Evolutionary conservation across 2,797 vertebrate species (phyloP).

Genomic region (Lithobates sylvaticus): DNA sequence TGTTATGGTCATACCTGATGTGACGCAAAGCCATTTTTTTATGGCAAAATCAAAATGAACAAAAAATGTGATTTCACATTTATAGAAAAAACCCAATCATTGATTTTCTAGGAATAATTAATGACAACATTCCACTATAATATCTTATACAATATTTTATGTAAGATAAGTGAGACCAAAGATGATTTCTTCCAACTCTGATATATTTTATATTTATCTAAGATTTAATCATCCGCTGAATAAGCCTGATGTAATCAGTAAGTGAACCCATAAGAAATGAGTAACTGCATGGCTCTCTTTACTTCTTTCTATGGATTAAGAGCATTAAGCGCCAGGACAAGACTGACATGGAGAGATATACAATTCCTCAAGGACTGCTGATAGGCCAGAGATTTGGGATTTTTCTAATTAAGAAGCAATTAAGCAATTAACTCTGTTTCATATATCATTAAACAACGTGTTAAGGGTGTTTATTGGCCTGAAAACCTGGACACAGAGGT

Average conservation of each 20-base stretch:
- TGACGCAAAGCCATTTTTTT: no score
- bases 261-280: neutral
- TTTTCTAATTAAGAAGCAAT: constrained; percentile 48
- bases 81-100: no score
- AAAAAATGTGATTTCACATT: no score
- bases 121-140: no score
- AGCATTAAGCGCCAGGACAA: constrained; percentile 16
- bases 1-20: no score
- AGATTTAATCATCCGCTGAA: neutral
- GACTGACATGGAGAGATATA: constrained; percentile 35
- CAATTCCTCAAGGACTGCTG: constrained; percentile 31
- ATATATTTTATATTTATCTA: neutral
- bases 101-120: no score
- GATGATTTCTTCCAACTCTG: neutral
- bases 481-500: constrained; percentile 39
- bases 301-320: constrained; percentile 12
- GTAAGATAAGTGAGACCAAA: neutral
- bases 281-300: neutral
- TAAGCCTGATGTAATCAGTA: constrained; percentile 5
- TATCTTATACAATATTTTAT: neutral
- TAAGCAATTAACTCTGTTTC: constrained; percentile 40
- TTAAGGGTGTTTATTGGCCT: constrained; percentile 31
- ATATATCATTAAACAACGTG: constrained; percentile 44
- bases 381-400: constrained; percentile 33
- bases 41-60: no score